Conservation (phyloP, 2,888 invertebrate genomes). For the Caenorhabditis imperialis region DNA sequence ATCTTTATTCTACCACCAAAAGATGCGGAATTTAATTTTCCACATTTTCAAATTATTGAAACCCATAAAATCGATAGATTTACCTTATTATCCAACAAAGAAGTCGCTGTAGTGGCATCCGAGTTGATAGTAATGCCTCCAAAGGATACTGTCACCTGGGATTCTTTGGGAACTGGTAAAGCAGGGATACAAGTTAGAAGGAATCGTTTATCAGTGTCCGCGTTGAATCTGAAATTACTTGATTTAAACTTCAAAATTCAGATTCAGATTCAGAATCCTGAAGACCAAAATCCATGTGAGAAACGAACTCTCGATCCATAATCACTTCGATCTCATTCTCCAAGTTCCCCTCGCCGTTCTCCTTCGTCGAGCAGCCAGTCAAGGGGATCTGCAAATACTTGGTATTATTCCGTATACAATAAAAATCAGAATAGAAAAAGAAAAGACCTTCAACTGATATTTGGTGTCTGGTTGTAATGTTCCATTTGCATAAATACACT, state of each 20-base stretch:
- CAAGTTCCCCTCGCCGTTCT: conserved; percentile 73
- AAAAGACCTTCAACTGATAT: conserved; percentile 73
- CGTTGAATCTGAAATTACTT: conserved; percentile 44
- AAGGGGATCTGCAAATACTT: conserved; percentile 68
- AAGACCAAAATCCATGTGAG: background rate
- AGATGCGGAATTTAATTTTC: too few species aligned
- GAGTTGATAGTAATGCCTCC: conserved; percentile 76
- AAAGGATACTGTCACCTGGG: conserved; percentile 74
- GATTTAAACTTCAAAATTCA: background rate
- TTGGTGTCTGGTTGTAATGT: conserved; percentile 68
- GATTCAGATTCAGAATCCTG: background rate
- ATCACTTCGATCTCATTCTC: conserved; percentile 77
- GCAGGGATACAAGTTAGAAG: conserved; percentile 74
- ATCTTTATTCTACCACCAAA: too few species aligned
- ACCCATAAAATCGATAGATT: too few species aligned
- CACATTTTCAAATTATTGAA: too few species aligned
- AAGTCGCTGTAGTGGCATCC: conserved; percentile 59
- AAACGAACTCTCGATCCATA: conserved; percentile 28
- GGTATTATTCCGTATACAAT: background rate
- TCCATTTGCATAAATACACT: conserved; percentile 77
- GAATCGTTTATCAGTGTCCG: conserved; percentile 69
- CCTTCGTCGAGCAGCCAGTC: conserved; percentile 73
- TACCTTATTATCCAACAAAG: conserved; percentile 22
- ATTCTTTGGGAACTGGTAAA: conserved; percentile 59
- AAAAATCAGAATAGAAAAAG: background rate